Evolutionary conservation across 2,113 vertebrate species (phyloP), one percentile per base, ranked within the genome.

Genomic region (Charadrius vociferus): DNA sequence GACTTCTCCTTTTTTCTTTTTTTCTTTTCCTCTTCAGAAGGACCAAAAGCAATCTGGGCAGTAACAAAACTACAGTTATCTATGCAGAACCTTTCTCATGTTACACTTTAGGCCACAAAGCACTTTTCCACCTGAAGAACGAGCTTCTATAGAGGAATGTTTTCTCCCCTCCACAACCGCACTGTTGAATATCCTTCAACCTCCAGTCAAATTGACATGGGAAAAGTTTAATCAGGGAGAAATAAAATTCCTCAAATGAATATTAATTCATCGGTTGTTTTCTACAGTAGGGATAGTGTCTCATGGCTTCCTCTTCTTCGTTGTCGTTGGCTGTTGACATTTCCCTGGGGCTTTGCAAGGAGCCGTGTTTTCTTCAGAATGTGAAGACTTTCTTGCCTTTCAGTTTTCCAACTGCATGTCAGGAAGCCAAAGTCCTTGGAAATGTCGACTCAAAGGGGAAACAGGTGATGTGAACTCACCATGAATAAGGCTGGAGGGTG

Each of bases 351-450:
- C 59, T 89, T 50, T 52, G 50, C 63, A 6, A 30, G 74, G 36
- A 92, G 4, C 55, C 3, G 4, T 66, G 53, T 89, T 95, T 92
- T 83, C 86, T 94, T 88, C 85, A 66, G 50, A 32, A 29, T 27
- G 11, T 52, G 78, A 79, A 90, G 86, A 10, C 49, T 88, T 92
- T 66, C 80, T 70, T 81, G 95, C 86, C 78, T 95, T 78, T 93
- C 68, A 24, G 21, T 80, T 92, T 96, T 94, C 94, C 92, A 94
- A 39, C 32, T 37, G 21, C 55, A 34, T 18, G 32, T 87, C 85
- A 91, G 90, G 88, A 94, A 97, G 96, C 86, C 94, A 92, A 90
- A 86, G 29, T 90, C 94, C 84, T 97, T 97, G 97, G 97, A 96
- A 97, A 98, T 62, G 83, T 96, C 88, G 29, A 29, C 90, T 97